These are phyloP conservation scores for Rhopalosiphum padi DNA, from an alignment of 1,140 invertebrate genomes.

Conservation along the genomic window DNA sequence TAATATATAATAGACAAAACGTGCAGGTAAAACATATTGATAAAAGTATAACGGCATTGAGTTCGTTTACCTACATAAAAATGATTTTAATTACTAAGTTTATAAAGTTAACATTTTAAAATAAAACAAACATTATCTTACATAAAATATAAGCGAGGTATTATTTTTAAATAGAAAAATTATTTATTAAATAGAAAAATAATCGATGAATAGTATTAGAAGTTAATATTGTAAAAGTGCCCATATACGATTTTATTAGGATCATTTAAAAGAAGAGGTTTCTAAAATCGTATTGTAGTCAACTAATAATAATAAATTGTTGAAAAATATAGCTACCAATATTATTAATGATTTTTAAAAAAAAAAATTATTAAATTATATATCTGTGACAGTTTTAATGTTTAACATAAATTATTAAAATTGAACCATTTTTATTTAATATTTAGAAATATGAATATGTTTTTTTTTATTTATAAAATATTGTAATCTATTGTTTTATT, in stretches of 20 bases:
- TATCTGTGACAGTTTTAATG: no score
- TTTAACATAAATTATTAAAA: neutral
- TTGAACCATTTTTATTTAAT: neutral
- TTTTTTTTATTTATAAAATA: no score
- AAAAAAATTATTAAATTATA: no score
- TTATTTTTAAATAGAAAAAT: neutral
- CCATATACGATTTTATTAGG: no score
- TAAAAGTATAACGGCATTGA: no score
- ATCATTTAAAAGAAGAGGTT: no score
- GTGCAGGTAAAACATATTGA: no score
- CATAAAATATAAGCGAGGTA: neutral
- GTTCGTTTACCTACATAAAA: no score
- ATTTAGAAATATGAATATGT: neutral
- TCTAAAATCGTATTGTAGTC: neutral
- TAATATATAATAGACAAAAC: no score
- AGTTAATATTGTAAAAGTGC: neutral
- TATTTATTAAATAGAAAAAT: neutral
- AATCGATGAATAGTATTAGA: neutral
- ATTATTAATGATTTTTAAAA: neutral
- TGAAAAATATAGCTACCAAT: no score
- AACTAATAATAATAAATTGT: neutral
- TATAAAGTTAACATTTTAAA: neutral
- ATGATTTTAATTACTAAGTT: neutral
- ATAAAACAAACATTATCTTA: neutral
- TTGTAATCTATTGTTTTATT: neutral